Evolutionary conservation across 2,113 vertebrate species (phyloP).

Genomic region (Strigops habroptila): DNA sequence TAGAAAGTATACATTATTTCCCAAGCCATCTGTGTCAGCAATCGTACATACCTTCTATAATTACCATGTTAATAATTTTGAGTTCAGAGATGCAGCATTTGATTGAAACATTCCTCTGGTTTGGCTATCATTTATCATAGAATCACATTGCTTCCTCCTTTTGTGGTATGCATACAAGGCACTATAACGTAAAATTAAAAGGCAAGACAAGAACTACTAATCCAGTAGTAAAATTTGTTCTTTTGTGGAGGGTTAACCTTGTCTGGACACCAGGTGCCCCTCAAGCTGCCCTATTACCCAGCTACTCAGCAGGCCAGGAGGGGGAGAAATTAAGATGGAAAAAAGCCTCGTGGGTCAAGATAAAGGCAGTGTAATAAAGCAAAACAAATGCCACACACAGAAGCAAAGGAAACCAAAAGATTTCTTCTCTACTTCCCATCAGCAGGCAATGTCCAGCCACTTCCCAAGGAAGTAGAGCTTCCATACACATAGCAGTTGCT

Average conservation of each 20-base stretch:
- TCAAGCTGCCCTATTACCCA: background rate
- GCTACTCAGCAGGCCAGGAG: background rate
- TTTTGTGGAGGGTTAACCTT: background rate
- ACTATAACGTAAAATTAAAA: constrained; percentile 15
- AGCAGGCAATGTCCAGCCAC: background rate
- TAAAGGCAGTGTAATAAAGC: background rate
- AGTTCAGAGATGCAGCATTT: background rate
- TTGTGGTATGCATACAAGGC: background rate
- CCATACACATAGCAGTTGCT: background rate
- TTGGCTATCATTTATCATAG: background rate
- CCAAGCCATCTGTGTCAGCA: background rate
- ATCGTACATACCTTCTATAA: background rate
- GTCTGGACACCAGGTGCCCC: background rate
- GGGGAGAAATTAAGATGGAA: background rate
- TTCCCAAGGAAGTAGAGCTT: background rate
- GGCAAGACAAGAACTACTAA: background rate
- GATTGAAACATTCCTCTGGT: background rate
- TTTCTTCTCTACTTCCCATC: background rate
- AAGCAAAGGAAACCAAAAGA: background rate
- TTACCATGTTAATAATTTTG: background rate
- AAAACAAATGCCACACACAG: background rate
- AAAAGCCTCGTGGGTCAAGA: background rate
- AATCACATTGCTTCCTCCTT: constrained; percentile 13
- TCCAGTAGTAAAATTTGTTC: constrained; percentile 5
- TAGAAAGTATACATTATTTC: background rate